Evolutionary conservation across 2,888 invertebrate species (phyloP), one percentile per base, ranked within the genome.

Genomic region (Eurytoma californica): DNA sequence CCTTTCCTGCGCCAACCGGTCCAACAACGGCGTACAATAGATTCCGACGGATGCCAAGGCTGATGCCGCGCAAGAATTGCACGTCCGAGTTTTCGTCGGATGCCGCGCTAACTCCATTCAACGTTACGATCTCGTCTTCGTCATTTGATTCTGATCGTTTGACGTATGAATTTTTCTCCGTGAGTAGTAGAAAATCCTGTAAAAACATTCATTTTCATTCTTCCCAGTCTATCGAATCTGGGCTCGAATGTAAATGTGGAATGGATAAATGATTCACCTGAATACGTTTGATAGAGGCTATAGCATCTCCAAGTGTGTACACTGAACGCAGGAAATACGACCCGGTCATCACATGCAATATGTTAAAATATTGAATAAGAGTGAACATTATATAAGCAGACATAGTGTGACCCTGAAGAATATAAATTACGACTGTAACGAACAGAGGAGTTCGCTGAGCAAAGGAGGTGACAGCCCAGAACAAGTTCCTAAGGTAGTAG

Each of bases 1-100:
- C 93, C 91, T 96, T 98, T 86, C 97, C 98, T 53, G 96, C 92
- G 13, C 97, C 98, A 16, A 97, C 97, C 0, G 97, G 94, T 14
- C 97, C 97, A 80, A 97, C 95, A 18, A 97, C 92, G 3, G 95
- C 96, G 83, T 95, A 94, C 70, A 94, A 91, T 85, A 92, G 91
- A 28, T 92, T 91, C 82, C 92, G 92, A 4, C 92, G 91, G 3
- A 95, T 91, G 0, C 91, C 90, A 14, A 95, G 85, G 83, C 92
- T 93, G 14, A 95, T 90, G 65, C 86, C 83, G 73, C 85, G 84
- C 24, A 88, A 82, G 88, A 91, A 81, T 91, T 91, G 72, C 24
- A 85, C 84, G 79, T 82, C 87, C 16, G 84, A 77, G 80, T 85
- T 84, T 3, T 86, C 86, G 5, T 80, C 79, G 92, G 92, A 92